Evolutionary conservation across 37 sponge, comb jelly and placozoan genomes (phyloP).

Genomic region (Oopsacas minuta): DNA sequence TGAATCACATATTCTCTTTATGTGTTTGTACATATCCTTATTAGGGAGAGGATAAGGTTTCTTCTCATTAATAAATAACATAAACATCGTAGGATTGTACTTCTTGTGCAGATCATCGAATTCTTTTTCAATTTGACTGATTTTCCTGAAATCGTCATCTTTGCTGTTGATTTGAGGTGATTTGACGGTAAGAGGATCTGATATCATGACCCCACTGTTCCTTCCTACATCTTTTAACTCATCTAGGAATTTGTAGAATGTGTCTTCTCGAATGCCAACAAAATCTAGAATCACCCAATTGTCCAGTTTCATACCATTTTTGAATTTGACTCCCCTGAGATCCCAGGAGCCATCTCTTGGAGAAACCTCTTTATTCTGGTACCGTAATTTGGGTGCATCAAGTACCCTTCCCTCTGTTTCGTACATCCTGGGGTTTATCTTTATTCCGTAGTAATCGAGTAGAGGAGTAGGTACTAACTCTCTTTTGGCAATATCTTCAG

Average conservation of each 20-base stretch:
- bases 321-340: slow-evolving; percentile 33
- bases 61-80: neutral
- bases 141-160: neutral
- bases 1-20: slow-evolving; percentile 49
- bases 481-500: neutral
- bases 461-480: slow-evolving; percentile 12
- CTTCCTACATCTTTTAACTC: neutral
- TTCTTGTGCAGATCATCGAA: neutral
- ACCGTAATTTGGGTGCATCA: slow-evolving; percentile 30
- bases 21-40: slow-evolving; percentile 21
- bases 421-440: slow-evolving; percentile 27
- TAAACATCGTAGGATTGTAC: neutral
- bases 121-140: neutral
- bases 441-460: slow-evolving; percentile 36
- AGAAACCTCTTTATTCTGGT: neutral
- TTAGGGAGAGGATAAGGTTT: neutral
- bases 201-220: slow-evolving; percentile 16
- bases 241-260: slow-evolving; percentile 3
- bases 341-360: slow-evolving; percentile 45
- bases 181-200: neutral
- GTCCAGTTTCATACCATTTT: slow-evolving; percentile 20
- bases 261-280: neutral
- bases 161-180: neutral
- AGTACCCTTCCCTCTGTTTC: slow-evolving; percentile 38
- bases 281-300: slow-evolving; percentile 38